Evolutionary conservation across 2,888 invertebrate species (phyloP).

Genomic region (Drosophila sordidapex): DNA sequence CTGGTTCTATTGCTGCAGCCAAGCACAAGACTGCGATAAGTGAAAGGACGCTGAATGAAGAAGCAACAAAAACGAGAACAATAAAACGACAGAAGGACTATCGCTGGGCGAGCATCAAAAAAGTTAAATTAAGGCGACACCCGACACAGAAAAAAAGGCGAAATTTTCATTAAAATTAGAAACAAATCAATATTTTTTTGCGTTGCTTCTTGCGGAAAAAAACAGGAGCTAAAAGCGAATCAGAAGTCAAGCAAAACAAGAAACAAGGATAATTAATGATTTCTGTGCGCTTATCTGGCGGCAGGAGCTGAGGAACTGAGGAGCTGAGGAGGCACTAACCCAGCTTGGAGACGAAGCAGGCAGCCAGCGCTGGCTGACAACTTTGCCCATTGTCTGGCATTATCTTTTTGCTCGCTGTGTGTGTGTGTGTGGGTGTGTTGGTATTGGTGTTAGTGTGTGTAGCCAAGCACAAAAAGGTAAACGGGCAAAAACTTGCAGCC

Average conservation of each 20-base stretch:
- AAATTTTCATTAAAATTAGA: slow-evolving; percentile 79
- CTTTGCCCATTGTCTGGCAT: slow-evolving; percentile 80
- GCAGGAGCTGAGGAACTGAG: slow-evolving; percentile 27
- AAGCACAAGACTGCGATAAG: slow-evolving; percentile 79
- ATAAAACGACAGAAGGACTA: slow-evolving; percentile 55
- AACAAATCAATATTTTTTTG: slow-evolving; percentile 75
- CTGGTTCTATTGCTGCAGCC: slow-evolving; percentile 61
- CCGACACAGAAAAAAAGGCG: slow-evolving; percentile 46
- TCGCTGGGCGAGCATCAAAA: slow-evolving; percentile 72
- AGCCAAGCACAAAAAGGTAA: slow-evolving; percentile 74
- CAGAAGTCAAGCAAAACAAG: slow-evolving; percentile 81
- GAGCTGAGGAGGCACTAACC: slow-evolving; percentile 4
- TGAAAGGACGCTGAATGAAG: slow-evolving; percentile 63
- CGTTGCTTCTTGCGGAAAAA: slow-evolving; percentile 4
- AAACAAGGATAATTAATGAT: slow-evolving; percentile 84
- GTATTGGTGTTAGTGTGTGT: slow-evolving; percentile 28
- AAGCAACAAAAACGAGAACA: slow-evolving; percentile 16
- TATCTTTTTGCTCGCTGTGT: slow-evolving; percentile 75
- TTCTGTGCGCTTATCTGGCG: slow-evolving; percentile 82
- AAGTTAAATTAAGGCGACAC: slow-evolving; percentile 74
- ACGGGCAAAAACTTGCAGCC: slow-evolving; percentile 68
- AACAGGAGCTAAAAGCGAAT: slow-evolving; percentile 52
- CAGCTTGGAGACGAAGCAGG: slow-evolving; percentile 3
- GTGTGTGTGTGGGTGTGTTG: slow-evolving; percentile 33
- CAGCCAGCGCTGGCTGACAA: slow-evolving; percentile 57